A percentile compares a stretch with the other conserved stretches of the same genome.
Evolutionary conservation across 2,113 vertebrate genomes (phyloP).

Genomic region (Vireo altiloquus): DNA sequence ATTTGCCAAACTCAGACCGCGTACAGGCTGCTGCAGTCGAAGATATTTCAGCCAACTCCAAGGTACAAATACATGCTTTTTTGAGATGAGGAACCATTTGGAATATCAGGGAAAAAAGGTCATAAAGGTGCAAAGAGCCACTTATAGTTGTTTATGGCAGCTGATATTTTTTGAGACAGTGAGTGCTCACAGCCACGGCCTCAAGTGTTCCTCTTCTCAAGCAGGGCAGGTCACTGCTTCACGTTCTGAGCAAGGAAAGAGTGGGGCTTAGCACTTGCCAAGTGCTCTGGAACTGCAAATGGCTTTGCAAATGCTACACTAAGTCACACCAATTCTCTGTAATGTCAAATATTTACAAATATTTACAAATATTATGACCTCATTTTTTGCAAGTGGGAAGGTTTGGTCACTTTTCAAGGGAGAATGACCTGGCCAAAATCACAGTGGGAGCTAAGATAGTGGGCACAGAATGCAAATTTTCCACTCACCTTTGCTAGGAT

Average conservation of each 20-base stretch:
- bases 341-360: not conserved
- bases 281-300: not conserved
- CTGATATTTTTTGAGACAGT: not conserved
- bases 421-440: not conserved
- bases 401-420: not conserved
- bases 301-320: not conserved
- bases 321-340: not conserved
- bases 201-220: not conserved
- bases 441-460: not conserved
- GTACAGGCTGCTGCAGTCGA: not conserved
- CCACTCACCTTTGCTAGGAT: not conserved
- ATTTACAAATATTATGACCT: not conserved
- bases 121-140: not conserved
- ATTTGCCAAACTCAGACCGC: not conserved
- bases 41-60: not conserved
- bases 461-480: not conserved
- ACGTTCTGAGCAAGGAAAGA: not conserved
- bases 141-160: not conserved
- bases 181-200: not conserved
- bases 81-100: not conserved
- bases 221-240: not conserved
- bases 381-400: not conserved
- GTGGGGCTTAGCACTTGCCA: not conserved
- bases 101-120: not conserved
- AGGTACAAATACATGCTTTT: not conserved